These are phyloP conservation scores for Gymnarchus niloticus DNA, from an alignment of 2,113 vertebrate genomes.

Conservation along the genomic window DNA sequence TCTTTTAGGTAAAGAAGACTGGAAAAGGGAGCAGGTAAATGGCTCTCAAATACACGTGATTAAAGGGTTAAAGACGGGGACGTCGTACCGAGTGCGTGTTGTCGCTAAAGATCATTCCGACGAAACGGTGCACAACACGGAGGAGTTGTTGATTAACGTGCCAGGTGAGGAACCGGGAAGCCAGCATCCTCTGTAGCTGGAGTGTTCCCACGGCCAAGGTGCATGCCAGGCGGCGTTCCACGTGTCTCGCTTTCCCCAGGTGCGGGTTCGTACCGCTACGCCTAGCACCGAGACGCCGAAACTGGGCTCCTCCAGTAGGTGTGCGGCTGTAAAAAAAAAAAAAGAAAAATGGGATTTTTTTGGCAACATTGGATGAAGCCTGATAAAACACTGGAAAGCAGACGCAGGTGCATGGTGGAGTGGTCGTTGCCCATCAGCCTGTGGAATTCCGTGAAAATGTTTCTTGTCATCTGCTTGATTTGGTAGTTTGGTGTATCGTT, in stretches of 20 bases:
- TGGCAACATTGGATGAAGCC: not conserved
- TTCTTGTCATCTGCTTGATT: not conserved
- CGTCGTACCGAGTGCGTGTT: conserved; percentile 85
- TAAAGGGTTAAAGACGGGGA: conserved; percentile 86
- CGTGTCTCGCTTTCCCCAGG: not conserved
- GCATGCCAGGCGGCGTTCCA: not conserved
- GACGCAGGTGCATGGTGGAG: not conserved
- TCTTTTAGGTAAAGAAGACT: conserved; percentile 83
- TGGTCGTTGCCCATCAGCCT: not conserved
- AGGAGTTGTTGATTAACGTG: conserved; percentile 82
- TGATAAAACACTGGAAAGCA: not conserved
- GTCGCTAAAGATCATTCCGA: conserved; percentile 77
- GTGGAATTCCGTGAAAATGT: not conserved
- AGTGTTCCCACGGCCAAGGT: conserved; percentile 17
- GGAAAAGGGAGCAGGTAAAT: conserved; percentile 88
- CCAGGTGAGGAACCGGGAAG: conserved; percentile 79
- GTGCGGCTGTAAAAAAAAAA: not conserved
- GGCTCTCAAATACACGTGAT: conserved; percentile 82
- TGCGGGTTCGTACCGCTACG: not conserved
- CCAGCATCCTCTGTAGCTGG: not conserved
- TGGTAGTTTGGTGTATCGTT: not conserved
- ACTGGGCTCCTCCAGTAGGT: not conserved
- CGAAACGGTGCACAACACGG: conserved; percentile 70
- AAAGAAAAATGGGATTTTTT: not conserved
- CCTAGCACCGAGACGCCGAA: not conserved